phyloP scores from a whole-genome alignment of 2,113 vertebrate species.

The Sigmodon hispidus region DNA sequence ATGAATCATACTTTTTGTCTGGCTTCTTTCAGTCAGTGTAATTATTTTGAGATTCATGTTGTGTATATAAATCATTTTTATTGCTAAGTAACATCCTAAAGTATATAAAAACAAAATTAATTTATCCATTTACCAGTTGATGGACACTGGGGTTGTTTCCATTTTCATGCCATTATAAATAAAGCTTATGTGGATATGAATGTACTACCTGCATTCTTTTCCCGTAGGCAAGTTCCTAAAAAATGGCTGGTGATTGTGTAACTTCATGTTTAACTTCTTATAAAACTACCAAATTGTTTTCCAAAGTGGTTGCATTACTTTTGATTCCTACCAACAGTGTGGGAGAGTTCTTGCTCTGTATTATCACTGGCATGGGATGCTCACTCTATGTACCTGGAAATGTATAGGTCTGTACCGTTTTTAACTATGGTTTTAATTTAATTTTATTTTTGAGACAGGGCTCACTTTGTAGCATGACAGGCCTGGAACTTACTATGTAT shows the following conservation, averaged over 20 bases:
- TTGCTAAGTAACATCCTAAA: conserved; percentile 12
- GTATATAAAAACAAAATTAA: background rate
- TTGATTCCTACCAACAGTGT: background rate
- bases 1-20: conserved; percentile 28
- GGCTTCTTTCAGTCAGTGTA: background rate
- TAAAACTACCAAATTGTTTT: background rate
- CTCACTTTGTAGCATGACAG: background rate
- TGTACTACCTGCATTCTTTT: background rate
- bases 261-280: background rate
- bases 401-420: background rate
- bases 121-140: background rate
- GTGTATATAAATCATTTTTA: background rate
- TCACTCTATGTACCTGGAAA: background rate
- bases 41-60: conserved; percentile 29
- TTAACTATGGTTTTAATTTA: background rate
- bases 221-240: background rate
- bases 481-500: background rate
- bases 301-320: background rate
- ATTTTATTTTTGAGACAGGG: background rate
- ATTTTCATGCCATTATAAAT: background rate
- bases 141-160: background rate
- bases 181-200: background rate
- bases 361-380: background rate
- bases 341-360: background rate
- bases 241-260: background rate